phyloP scores from a whole-genome alignment of 2,888 invertebrate species.

The Megalurothrips usitatus region DNA sequence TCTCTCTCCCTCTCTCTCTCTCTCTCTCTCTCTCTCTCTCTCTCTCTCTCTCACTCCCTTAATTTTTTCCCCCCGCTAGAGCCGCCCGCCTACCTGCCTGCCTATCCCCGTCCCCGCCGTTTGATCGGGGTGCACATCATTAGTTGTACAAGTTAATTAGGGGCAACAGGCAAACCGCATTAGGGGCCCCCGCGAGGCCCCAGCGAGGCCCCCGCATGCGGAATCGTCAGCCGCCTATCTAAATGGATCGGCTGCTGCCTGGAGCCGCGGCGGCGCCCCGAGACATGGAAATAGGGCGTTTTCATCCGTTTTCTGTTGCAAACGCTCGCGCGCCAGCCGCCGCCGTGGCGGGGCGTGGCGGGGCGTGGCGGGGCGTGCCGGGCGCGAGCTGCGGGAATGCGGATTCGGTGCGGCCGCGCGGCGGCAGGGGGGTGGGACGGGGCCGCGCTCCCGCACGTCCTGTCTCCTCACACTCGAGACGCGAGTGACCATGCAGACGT shows the following conservation, averaged over 20 bases:
- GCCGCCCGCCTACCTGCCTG: background rate
- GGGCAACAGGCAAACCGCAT: background rate
- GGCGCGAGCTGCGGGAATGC: background rate
- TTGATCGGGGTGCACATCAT: background rate
- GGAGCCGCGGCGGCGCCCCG: too few relatives aligned
- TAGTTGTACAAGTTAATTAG: conserved; percentile 21
- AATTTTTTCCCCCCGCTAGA: background rate
- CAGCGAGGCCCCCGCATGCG: background rate
- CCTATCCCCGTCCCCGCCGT: background rate
- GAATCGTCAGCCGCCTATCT: conserved; percentile 1
- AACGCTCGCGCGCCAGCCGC: background rate
- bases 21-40: conserved; percentile 27
- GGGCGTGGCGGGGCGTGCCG: background rate
- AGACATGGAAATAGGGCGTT: background rate
- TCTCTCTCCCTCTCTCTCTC: conserved; percentile 8
- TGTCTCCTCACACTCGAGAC: too few relatives aligned
- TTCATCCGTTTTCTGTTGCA: background rate
- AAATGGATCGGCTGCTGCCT: conserved; percentile 11
- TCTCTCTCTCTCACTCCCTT: conserved; percentile 18
- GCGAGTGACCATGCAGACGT: too few relatives aligned
- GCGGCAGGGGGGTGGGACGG: background rate
- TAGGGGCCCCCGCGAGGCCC: background rate
- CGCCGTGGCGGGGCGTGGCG: background rate
- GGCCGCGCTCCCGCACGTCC: too few relatives aligned
- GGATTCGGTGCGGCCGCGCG: background rate